These are phyloP conservation scores for Thunnus thynnus DNA, from an alignment of 2,113 vertebrate genomes.

Conservation along the genomic window DNA sequence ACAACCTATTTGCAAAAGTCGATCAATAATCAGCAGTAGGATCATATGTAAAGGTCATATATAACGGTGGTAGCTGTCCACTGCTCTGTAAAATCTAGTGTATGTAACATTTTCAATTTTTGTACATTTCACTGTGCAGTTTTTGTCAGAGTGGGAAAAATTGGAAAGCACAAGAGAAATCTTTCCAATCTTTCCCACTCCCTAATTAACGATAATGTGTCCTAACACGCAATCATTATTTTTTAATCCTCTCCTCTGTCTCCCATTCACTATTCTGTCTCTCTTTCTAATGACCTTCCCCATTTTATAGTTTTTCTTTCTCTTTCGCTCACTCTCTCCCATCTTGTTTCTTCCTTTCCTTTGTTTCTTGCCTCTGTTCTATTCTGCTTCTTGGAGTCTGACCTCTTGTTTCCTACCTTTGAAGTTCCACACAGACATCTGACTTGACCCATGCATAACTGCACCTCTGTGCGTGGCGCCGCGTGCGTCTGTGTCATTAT, in stretches of 20 bases:
- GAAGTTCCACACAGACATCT: background rate
- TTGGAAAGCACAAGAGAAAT: too few species aligned
- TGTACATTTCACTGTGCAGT: background rate
- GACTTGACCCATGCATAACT: slow-evolving; percentile 43
- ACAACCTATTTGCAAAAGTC: background rate
- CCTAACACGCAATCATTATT: too few species aligned
- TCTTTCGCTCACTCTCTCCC: background rate
- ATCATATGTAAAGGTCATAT: background rate
- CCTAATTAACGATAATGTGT: too few species aligned
- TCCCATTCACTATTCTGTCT: background rate
- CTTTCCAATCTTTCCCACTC: background rate
- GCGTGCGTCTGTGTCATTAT: background rate
- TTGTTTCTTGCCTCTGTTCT: background rate
- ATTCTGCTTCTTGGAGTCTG: slow-evolving; percentile 20
- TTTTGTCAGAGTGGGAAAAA: too few species aligned
- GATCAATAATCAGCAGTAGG: background rate
- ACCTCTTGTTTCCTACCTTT: slow-evolving; percentile 36
- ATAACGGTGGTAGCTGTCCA: background rate
- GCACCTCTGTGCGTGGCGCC: slow-evolving; percentile 21
- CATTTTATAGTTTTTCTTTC: background rate
- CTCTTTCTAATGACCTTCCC: background rate
- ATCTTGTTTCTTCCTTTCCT: background rate
- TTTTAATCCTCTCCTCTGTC: background rate
- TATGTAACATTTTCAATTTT: background rate
- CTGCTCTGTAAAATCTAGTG: background rate